Evolutionary conservation across 2,797 vertebrate genomes (phyloP), one percentile per base, ranked within the genome.

Genomic region (Anolis apletophallus): DNA sequence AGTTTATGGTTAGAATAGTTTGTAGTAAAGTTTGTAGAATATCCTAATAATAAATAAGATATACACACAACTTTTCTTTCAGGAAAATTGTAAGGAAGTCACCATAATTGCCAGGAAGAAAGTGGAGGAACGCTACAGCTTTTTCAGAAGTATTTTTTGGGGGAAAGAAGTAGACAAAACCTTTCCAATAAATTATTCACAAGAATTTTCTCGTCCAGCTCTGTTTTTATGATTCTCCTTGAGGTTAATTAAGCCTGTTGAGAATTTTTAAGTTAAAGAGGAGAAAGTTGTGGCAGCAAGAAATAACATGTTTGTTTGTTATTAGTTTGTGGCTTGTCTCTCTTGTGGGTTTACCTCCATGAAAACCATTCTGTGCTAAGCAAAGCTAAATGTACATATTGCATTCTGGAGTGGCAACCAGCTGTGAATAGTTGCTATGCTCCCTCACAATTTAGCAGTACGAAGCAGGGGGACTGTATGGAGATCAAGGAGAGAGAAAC

Each of bases 371-470:
- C 0, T 54, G 0, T 11, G 2, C 61, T 89, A 88, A 88, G 83
- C 52, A 90, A 85, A 87, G 21, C 83, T 78, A 94, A 89, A 84
- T 81, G 50, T 77, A 73, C 81, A 81, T 87, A 73, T 79, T 80
- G 10, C 67, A 26, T 2, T 34, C 7, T 1, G 26, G 81, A 73
- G 54, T n/a, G 6, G 83, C 80, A 85, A 88, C 52, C 86, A 90
- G 88, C 92, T 94, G 91, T 85, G 71, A 88, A 85, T 87, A 77
- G 93, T 84, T 46, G 87, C 21, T 52, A 29, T 77, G 83, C 64
- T 71, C 84, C 90, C 75, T 57, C 85, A 1, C 89, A 83, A 73
- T 90, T 1, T 1, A 72, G 13, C 57, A 55, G 59, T 34, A 12
- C 83, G 81, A 64, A 26, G 71, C 26, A 40, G 5, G 23, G 32